Percentiles rank a stretch among this genome's conserved stretches.
Conservation (phyloP, 2,888 invertebrate genomes). For the Phoronis australis region DNA sequence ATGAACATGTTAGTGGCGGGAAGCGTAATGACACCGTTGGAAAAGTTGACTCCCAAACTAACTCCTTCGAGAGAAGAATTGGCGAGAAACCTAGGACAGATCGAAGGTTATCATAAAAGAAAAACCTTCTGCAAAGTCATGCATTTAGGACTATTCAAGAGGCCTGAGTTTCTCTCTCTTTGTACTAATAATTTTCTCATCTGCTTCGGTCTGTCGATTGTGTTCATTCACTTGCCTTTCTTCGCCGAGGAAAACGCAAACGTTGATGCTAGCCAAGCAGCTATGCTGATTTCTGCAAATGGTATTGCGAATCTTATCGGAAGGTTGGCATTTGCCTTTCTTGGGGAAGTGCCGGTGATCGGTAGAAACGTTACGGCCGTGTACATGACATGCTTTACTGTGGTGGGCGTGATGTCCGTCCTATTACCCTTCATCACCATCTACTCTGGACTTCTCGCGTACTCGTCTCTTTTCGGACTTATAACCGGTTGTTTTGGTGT, state of each 20-base stretch:
- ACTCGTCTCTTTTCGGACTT: conserved; percentile 21
- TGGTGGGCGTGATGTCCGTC: conserved; percentile 21
- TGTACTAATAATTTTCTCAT: conserved; percentile 25
- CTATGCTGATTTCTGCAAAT: conserved; percentile 22
- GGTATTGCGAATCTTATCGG: conserved; percentile 27
- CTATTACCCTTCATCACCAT: conserved; percentile 13
- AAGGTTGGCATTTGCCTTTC: conserved; percentile 20
- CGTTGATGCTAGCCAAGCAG: conserved; percentile 17
- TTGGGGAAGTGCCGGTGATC: conserved; percentile 16
- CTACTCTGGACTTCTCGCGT: conserved; percentile 16
- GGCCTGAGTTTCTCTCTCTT: conserved; percentile 19
- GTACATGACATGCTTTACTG: conserved; percentile 17
- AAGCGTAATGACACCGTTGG: conserved; percentile 22
- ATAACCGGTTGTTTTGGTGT: conserved; percentile 24
- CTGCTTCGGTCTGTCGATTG: conserved; percentile 25
- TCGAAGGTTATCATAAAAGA: too few relatives aligned
- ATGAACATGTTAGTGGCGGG: conserved; percentile 26
- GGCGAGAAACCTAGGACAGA: neutral
- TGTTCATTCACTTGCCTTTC: conserved; percentile 26
- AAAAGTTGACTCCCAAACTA: too few relatives aligned
- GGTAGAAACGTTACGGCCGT: conserved; percentile 14
- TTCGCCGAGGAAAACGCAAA: conserved; percentile 19
- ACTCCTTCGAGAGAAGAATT: neutral
- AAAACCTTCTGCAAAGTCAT: too few relatives aligned
- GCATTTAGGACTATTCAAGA: conserved; percentile 21